phyloP scores from a whole-genome alignment of 2,797 vertebrate species.

The Epinephelus malabaricus region DNA sequence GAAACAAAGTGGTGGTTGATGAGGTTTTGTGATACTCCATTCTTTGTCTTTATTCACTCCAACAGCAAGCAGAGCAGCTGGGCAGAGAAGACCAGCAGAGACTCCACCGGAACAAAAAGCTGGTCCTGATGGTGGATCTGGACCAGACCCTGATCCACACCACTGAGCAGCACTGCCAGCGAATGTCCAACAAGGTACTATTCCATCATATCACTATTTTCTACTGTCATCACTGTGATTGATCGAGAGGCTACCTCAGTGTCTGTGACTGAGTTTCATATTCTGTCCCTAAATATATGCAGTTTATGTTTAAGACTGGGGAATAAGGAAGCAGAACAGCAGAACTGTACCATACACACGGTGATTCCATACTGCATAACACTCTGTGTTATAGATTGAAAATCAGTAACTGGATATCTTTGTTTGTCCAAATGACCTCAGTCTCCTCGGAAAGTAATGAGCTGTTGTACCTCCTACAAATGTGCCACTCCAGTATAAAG shows the following conservation, averaged over 20 bases:
- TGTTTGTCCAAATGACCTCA: no score
- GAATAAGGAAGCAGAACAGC: no score
- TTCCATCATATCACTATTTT: neutral
- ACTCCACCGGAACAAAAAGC: conserved; percentile 93
- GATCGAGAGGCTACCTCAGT: neutral
- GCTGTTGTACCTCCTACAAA: no score
- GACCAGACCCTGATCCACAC: conserved; percentile 99
- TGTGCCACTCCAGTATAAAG: no score
- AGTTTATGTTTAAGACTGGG: neutral
- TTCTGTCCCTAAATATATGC: neutral
- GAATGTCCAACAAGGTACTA: conserved; percentile 94
- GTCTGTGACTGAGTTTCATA: neutral
- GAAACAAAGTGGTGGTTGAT: neutral
- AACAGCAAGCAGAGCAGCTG: conserved; percentile 95
- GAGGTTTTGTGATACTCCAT: neutral
- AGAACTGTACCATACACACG: no score
- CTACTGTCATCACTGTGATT: neutral
- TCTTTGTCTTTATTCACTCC: neutral
- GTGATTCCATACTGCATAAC: no score
- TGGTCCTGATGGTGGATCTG: conserved; percentile 98
- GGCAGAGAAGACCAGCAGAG: conserved; percentile 96
- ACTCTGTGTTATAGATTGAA: no score
- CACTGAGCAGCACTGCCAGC: conserved; percentile 95
- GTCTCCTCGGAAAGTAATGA: no score
- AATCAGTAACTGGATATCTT: no score